phyloP scores from a whole-genome alignment of 2,113 vertebrate genomes.

The Sebastes schlegelii region DNA sequence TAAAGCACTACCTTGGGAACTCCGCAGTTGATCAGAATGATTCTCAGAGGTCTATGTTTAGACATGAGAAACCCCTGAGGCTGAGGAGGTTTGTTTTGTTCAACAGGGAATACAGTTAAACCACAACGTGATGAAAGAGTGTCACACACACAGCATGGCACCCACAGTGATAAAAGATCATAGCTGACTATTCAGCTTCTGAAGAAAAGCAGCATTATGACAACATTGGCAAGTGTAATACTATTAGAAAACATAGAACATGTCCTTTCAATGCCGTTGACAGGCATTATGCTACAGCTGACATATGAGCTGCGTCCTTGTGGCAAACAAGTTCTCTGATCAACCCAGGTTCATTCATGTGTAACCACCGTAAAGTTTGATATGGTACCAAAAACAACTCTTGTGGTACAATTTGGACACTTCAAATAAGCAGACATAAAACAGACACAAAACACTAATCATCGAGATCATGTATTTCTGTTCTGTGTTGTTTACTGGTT shows the following conservation, averaged over 20 bases:
- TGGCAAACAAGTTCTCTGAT: constrained; percentile 30
- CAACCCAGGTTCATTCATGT: not conserved
- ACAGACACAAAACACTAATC: not conserved
- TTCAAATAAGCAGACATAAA: constrained; percentile 1
- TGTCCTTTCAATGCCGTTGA: constrained; percentile 41
- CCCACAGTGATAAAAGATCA: constrained; percentile 72
- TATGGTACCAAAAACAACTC: constrained; percentile 23
- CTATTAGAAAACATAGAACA: constrained; percentile 43
- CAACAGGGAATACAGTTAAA: constrained; percentile 62
- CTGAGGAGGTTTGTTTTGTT: constrained; percentile 70
- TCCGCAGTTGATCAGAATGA: constrained; percentile 51
- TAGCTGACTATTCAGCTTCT: constrained; percentile 55
- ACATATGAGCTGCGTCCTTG: constrained; percentile 3
- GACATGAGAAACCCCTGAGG: constrained; percentile 65
- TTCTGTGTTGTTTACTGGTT: constrained; percentile 23
- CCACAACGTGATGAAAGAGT: constrained; percentile 71
- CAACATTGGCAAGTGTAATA: constrained; percentile 40
- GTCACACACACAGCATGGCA: constrained; percentile 65
- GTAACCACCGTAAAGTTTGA: constrained; percentile 11
- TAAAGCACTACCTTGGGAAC: constrained; percentile 57
- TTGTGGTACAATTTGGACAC: constrained; percentile 6
- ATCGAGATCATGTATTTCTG: not conserved
- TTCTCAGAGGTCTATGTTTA: constrained; percentile 68
- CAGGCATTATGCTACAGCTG: constrained; percentile 14
- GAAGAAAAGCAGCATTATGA: constrained; percentile 53